Evolutionary conservation across 53 echinoderm and acorn worm genomes (phyloP).

Genomic region (Hippasteria phrygiana): DNA sequence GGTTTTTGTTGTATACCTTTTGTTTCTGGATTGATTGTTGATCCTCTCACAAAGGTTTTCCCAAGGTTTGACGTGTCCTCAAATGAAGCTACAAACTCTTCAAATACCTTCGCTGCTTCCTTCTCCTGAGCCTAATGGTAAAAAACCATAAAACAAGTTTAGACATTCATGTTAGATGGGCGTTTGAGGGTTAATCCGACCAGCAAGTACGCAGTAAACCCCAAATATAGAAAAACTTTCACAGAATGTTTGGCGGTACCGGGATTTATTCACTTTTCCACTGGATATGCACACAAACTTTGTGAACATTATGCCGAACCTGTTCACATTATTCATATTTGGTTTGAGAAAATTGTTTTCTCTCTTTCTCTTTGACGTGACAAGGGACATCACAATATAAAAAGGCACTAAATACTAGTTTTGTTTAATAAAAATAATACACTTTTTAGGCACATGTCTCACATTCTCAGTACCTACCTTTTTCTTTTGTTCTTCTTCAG

Average conservation of each 20-base stretch:
- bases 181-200: too few relatives aligned
- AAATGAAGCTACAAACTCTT: constrained; percentile 99
- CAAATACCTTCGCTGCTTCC: constrained; percentile 93
- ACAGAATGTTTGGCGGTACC: too few relatives aligned
- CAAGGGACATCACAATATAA: too few relatives aligned
- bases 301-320: too few relatives aligned
- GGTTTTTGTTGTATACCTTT: constrained; percentile 67
- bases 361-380: background rate
- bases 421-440: background rate
- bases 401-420: too few relatives aligned
- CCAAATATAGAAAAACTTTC: too few relatives aligned
- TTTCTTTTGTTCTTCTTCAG: constrained; percentile 90
- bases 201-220: too few relatives aligned
- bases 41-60: constrained; percentile 92
- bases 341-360: too few relatives aligned
- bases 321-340: too few relatives aligned
- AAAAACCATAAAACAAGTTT: background rate
- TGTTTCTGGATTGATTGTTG: constrained; percentile 93
- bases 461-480: constrained; percentile 65
- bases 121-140: constrained; percentile 89
- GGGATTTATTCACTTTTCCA: too few relatives aligned
- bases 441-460: background rate
- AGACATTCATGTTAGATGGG: background rate
- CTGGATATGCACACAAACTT: too few relatives aligned
- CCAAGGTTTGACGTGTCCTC: constrained; percentile 79